Percentiles rank a stretch among this genome's conserved stretches.
Evolutionary conservation across 2,888 invertebrate species (phyloP).

Genomic region (Aethes cnicana): DNA sequence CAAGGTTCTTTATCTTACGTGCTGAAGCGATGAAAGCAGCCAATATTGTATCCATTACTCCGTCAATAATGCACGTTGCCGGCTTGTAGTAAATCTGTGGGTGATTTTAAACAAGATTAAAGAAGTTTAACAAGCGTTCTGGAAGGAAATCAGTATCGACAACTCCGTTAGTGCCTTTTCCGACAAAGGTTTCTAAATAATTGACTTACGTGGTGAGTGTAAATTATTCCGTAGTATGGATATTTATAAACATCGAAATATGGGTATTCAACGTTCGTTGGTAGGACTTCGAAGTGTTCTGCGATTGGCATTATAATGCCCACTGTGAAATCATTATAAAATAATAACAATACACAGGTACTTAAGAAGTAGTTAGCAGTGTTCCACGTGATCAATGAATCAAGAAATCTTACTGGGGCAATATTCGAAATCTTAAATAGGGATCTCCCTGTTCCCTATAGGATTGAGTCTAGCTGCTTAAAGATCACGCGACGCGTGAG

Average conservation of each 20-base stretch:
- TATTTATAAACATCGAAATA: constrained; percentile 64
- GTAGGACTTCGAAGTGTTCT: constrained; percentile 70
- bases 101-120: constrained; percentile 19
- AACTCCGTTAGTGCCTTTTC: constrained; percentile 1
- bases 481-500: too few species aligned
- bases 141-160: not conserved
- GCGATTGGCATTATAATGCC: constrained; percentile 73
- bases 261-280: constrained; percentile 78
- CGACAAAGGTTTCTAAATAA: constrained; percentile 31
- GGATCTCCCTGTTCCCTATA: too few species aligned
- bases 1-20: constrained; percentile 66
- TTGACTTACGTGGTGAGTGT: constrained; percentile 70
- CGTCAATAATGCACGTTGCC: constrained; percentile 76
- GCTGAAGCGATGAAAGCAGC: constrained; percentile 73
- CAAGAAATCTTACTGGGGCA: too few species aligned
- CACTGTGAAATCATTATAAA: constrained; percentile 49
- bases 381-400: too few species aligned
- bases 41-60: constrained; percentile 74
- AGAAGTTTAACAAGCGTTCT: too few species aligned
- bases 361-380: too few species aligned
- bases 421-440: too few species aligned
- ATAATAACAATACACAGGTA: too few species aligned
- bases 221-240: constrained; percentile 62
- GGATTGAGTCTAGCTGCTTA: too few species aligned
- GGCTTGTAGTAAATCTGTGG: constrained; percentile 77